Base-by-base conservation (phyloP, 2,888 invertebrate genomes). In the Zonitis immaculata region DNA sequence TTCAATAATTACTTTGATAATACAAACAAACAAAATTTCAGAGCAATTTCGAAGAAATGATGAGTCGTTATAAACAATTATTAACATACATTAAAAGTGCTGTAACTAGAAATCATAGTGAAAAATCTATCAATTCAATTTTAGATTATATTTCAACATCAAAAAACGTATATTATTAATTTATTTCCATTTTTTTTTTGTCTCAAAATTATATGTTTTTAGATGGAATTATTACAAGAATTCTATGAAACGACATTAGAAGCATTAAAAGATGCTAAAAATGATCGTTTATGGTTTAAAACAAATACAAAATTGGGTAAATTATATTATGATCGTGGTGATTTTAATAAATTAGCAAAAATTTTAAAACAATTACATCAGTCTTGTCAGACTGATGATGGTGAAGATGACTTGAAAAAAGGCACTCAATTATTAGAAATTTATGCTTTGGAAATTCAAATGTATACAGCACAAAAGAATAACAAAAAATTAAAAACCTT, bases 381-480 rank as follows among this genome's bases (percentile, higher is more conserved):
- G 69, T 97, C 97, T 52, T 99, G 99, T 77, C 95, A 95, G 83
- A 97, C 95, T 7, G 96, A 95, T 76, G 96, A 96, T 69, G 97
- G 97, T 6, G 95, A 96, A 75, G 96, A 97, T 78, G 97, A 98
- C 75, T 78, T 97, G 58, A 96, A 96, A 94, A 96, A 96, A 76
- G 96, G 95, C 54, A 99, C 98, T 0, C 98, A 99, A 73, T 79
- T 99, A 30, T 79, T 99, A 49, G 98, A 99, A 78, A 97, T 99
- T 58, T 99, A 98, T 75, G 98, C 99, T 0, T 78, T 99, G 59
- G 99, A 99, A 81, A 99, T 99, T 67, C 99, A 99, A 79, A 98
- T 99, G 97, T 96, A 98, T 76, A 98, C 98, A 0, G 95, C 95
- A 53, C 97, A 97, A 80, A 99, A 99, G 74, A 98, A 99, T 75